phyloP scores from a whole-genome alignment of 92 coral and sea anemone genomes.

The Bergia puertoricense region DNA sequence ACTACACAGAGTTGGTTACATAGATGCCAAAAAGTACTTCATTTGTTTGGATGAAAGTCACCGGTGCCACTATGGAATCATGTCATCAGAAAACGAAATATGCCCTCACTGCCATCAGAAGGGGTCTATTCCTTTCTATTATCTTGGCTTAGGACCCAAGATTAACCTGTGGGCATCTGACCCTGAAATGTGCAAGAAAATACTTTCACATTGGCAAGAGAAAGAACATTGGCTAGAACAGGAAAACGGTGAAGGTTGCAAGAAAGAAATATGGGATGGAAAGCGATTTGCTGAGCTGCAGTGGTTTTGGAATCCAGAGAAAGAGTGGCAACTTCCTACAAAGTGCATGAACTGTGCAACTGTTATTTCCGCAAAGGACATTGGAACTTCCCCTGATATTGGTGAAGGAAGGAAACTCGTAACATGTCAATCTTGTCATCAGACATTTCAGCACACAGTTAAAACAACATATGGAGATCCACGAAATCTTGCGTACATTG shows the following conservation, averaged over 20 bases:
- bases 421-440: background rate
- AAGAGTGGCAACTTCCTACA: slow-evolving; percentile 31
- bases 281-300: slow-evolving; percentile 38
- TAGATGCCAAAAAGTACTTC: slow-evolving; percentile 46
- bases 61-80: slow-evolving; percentile 44
- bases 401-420: background rate
- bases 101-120: slow-evolving; percentile 37
- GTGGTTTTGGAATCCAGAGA: slow-evolving; percentile 51
- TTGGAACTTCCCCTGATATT: slow-evolving; percentile 25
- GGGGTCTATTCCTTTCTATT: slow-evolving; percentile 39
- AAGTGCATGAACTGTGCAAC: slow-evolving; percentile 23
- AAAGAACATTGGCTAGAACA: slow-evolving; percentile 37
- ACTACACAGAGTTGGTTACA: slow-evolving; percentile 44
- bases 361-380: slow-evolving; percentile 29
- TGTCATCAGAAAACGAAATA: slow-evolving; percentile 47
- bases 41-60: slow-evolving; percentile 47
- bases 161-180: slow-evolving; percentile 16
- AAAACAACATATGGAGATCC: slow-evolving; percentile 8
- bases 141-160: slow-evolving; percentile 36
- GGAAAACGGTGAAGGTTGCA: slow-evolving; percentile 41
- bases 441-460: slow-evolving; percentile 16
- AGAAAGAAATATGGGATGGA: slow-evolving; percentile 46
- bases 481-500: slow-evolving; percentile 15
- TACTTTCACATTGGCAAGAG: slow-evolving; percentile 17
- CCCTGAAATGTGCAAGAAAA: slow-evolving; percentile 6